Evolutionary conservation across 2,113 vertebrate genomes (phyloP).

Genomic region (Charina bottae): DNA sequence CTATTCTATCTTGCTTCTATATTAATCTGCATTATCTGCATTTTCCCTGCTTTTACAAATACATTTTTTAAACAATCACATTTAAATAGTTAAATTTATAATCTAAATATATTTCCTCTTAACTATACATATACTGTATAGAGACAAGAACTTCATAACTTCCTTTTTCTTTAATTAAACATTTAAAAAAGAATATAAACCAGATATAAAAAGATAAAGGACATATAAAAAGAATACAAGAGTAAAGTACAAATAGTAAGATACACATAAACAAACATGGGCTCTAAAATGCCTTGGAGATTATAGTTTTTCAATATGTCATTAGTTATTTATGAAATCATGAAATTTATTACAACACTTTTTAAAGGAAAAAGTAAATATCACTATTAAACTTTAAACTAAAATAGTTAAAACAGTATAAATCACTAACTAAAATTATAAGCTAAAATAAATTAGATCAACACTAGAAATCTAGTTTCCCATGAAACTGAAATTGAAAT

Average conservation of each 20-base stretch:
- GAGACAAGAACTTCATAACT: not conserved
- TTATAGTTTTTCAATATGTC: not conserved
- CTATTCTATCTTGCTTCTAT: not conserved
- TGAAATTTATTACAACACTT: not conserved
- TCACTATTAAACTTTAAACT: not conserved
- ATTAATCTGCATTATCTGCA: not conserved
- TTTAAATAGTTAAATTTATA: not conserved
- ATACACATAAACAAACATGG: not conserved
- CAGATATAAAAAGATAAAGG: too few relatives aligned
- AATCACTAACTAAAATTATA: not conserved
- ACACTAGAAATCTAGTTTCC: not conserved
- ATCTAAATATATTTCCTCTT: too few relatives aligned
- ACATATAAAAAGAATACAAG: too few relatives aligned
- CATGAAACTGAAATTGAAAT: not conserved
- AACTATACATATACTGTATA: not conserved
- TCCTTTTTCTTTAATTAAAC: not conserved
- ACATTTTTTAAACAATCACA: not conserved
- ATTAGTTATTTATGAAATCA: not conserved
- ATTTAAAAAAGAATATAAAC: too few relatives aligned
- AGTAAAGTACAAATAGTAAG: not conserved
- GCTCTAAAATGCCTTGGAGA: not conserved
- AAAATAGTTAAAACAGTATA: not conserved
- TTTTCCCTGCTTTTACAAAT: not conserved
- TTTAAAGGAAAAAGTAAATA: not conserved
- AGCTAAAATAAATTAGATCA: not conserved